Evolutionary conservation across 2,888 invertebrate species (phyloP).

Genomic region (Matsumyia berberina): DNA sequence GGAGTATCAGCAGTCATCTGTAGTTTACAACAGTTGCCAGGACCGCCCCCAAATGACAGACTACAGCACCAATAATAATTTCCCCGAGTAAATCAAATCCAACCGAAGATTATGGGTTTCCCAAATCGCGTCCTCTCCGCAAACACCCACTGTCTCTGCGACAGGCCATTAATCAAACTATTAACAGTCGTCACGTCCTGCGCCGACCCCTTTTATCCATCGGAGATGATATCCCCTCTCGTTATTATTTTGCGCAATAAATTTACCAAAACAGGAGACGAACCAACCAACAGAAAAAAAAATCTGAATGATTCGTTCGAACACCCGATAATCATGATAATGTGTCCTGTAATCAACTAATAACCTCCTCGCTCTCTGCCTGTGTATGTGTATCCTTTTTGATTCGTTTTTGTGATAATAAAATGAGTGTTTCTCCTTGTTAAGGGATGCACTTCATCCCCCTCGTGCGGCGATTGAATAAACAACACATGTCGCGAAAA

Average conservation of each 20-base stretch:
- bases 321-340: conserved; percentile 85
- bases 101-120: conserved; percentile 75
- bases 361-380: conserved; percentile 79
- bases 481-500: conserved; percentile 78
- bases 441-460: conserved; percentile 66
- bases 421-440: conserved; percentile 60
- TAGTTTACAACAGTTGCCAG: conserved; percentile 51
- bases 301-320: conserved; percentile 70
- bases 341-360: conserved; percentile 85
- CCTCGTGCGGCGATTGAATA: conserved; percentile 74
- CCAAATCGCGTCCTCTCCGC: conserved; percentile 63
- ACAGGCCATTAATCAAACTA: conserved; percentile 85
- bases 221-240: conserved; percentile 27
- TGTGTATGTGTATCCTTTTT: conserved; percentile 23
- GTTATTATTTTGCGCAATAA: conserved; percentile 69
- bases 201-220: conserved; percentile 64
- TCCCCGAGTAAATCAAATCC: conserved; percentile 68
- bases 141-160: conserved; percentile 77
- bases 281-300: conserved; percentile 15
- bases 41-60: conserved; percentile 57
- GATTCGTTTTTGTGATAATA: conserved; percentile 62
- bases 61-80: conserved; percentile 70
- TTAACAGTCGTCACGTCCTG: conserved; percentile 80
- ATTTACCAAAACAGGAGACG: conserved; percentile 62
- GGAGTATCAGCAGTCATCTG: not conserved